phyloP scores from a whole-genome alignment of 2,888 invertebrate genomes.

The Limnephilus lunatus region DNA sequence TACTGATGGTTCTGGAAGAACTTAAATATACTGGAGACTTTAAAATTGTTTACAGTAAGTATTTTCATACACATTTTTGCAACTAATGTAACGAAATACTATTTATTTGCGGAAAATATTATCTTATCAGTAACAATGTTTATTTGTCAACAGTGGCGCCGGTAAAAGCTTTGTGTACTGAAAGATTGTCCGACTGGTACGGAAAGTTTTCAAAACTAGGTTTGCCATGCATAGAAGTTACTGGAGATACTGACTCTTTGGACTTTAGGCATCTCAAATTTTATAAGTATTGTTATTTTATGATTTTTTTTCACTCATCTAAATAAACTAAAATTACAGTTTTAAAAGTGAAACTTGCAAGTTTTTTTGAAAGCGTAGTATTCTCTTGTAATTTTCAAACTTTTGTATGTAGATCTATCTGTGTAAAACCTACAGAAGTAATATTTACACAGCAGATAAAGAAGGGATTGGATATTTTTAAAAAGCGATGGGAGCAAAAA shows the following conservation, averaged over 20 bases:
- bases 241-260: constrained; percentile 85
- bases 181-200: constrained; percentile 85
- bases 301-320: background rate
- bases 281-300: constrained; percentile 69
- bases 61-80: constrained; percentile 28
- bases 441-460: no score
- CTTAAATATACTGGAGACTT: constrained; percentile 73
- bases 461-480: no score
- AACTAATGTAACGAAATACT: background rate
- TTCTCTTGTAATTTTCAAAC: no score
- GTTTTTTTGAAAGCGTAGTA: no score
- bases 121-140: constrained; percentile 31
- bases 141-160: constrained; percentile 81
- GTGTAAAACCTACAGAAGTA: no score
- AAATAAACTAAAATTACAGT: no score
- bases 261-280: constrained; percentile 77
- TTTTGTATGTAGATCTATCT: no score
- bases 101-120: background rate
- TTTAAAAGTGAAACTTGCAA: no score
- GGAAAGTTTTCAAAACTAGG: constrained; percentile 82
- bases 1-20: constrained; percentile 78
- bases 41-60: constrained; percentile 87
- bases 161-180: constrained; percentile 87
- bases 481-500: no score
- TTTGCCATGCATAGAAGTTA: constrained; percentile 82